Evolutionary conservation across 1,140 invertebrate species (phyloP), one percentile per base, ranked within the genome.

Genomic region (Papilio polyxenes): DNA sequence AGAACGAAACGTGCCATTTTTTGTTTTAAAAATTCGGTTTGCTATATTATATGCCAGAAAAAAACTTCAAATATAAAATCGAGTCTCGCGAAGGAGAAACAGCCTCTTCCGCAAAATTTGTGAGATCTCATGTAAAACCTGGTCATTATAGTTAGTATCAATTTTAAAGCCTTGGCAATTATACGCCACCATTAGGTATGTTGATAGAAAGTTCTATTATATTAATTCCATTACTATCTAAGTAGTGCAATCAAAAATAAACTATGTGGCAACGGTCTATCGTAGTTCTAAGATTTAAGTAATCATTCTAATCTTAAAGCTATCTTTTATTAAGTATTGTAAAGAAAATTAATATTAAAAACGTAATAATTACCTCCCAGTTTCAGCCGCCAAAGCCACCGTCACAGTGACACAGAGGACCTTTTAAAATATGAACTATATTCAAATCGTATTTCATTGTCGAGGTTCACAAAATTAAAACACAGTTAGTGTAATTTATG

Each of bases 331-430:
- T 65, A 65, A 9, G 62, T 31, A 31, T 23, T 65, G 17, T n/a
- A 20, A 59, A 59, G 7, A 10, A 51, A 62, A 20, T 62, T 4
- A 20, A 76, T 49, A 20, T 31, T 37, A 65, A 48, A 37, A 37
- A 10, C 3, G 62, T 65, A 80, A 44, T 11, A 85, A 82, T 87
- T 81, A 89, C 87, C 76, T 79, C 80, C 81, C 83, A 75, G 81
- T 75, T 9, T 88, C 88, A 81, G 89, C 89, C 75, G 89, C 91
- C 53, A 89, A 83, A 69, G 87, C 90, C 78, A 86, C 89, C 75
- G 89, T 84, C 81, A 89, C 53, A 8, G 83, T 86, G 83, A 93
- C 59, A 81, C 88, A 91, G 49, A 91, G 80, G 23, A 89, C 85
- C 92, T 93, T 84, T 72, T 81, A 90, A 87, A 82, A 72, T 37